Conservation (phyloP, 2,797 vertebrate genomes). For the Meriones psammophilus region DNA sequence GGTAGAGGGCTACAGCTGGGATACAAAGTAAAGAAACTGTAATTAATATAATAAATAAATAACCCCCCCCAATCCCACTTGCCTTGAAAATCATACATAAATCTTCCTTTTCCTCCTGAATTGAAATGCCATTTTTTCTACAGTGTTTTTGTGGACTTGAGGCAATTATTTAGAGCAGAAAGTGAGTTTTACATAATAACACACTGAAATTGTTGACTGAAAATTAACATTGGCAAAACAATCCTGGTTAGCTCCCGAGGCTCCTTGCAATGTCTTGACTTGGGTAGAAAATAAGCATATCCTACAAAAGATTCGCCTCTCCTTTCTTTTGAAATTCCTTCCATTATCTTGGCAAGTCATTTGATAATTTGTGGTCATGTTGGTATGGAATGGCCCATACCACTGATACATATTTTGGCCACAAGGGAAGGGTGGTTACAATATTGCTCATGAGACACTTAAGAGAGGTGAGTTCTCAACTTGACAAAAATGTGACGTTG, state of each 20-base stretch:
- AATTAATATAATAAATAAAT: no score
- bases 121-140: not conserved
- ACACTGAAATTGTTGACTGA: conserved; percentile 65
- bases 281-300: conserved; percentile 71
- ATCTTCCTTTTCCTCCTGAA: not conserved
- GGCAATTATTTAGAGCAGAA: conserved; percentile 24
- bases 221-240: conserved; percentile 79
- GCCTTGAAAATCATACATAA: not conserved
- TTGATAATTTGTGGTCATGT: not conserved
- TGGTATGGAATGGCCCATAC: not conserved
- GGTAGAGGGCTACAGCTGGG: no score
- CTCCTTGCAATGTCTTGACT: conserved; percentile 83
- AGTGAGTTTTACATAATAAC: conserved; percentile 47
- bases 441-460: not conserved
- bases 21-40: no score
- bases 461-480: conserved; percentile 9
- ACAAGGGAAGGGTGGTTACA: not conserved
- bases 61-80: not conserved
- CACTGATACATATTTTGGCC: not conserved
- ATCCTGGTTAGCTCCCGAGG: conserved; percentile 77
- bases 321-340: not conserved
- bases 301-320: conserved; percentile 71
- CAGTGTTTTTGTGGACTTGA: not conserved
- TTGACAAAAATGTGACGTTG: conserved; percentile 23
- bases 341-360: not conserved